Evolutionary conservation across 2,113 vertebrate genomes (phyloP), one percentile per base, ranked within the genome.

Genomic region (Eublepharis macularius): DNA sequence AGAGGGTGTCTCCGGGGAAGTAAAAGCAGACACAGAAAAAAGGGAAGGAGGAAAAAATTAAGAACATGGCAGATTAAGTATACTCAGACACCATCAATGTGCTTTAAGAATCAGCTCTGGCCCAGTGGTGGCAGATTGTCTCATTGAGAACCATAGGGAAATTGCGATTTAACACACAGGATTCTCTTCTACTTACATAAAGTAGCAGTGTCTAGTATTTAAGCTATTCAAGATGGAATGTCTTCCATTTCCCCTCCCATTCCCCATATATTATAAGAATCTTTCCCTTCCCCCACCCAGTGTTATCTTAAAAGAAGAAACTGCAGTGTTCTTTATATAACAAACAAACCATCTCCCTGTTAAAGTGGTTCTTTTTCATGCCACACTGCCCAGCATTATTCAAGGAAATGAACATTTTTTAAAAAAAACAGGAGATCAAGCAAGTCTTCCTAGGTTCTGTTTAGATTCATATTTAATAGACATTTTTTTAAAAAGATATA

Each of bases 51-150:
- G 1, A 7, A 66, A 76, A 76, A 45, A 32, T 5, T 19, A 34
- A 1, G 75, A 51, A 10, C 4, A 72, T 45, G 45, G 1, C 6
- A 73, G 17, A 1, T 1, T 16, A 54, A 12, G 45, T 43, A 4
- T 0, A 0, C 34, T 0, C 16, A 73, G 43, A n/a, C n/a, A n/a
- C n/a, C n/a, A n/a, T n/a, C n/a, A 8, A 73, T 24, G 19, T 21
- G 13, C 41, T n/a, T 80, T 13, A 41, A 60, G 70, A 51, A 57
- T 51, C 6, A 36, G 0, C 80, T 41, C 6, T 34, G 72, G 70
- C 4, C 39, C 76, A 51, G 43, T 36, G 3, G 13, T 16, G 45
- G 5, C 19, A 2, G 60, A 29, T 4, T 73, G 29, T 13, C 54
- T 80, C 29, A 4, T 19, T 32, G n/a, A 60, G 54, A 63, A 85